phyloP scores from a whole-genome alignment of 2,113 vertebrate species.

The Danionella cerebrum region DNA sequence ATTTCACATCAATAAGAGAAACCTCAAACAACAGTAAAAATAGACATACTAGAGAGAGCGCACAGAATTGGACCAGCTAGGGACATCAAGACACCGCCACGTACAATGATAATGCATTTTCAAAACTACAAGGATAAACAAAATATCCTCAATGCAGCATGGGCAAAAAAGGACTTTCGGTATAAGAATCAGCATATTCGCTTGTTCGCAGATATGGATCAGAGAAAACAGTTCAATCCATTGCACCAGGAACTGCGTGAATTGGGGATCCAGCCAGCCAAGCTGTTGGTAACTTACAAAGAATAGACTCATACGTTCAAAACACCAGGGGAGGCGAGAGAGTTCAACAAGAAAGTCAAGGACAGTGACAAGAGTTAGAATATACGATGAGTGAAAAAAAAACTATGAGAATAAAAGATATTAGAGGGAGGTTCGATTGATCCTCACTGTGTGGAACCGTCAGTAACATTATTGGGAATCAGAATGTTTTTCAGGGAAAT shows the following conservation, averaged over 20 bases:
- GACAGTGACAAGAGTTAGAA: too few relatives aligned
- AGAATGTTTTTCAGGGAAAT: too few relatives aligned
- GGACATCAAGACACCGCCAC: not conserved
- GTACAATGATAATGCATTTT: not conserved
- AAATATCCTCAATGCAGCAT: not conserved
- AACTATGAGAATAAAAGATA: too few relatives aligned
- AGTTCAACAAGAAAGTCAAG: too few relatives aligned
- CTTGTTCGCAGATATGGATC: not conserved
- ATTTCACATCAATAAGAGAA: not conserved
- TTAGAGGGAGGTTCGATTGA: too few relatives aligned
- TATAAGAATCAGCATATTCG: not conserved
- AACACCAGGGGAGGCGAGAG: too few relatives aligned
- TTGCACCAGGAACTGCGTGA: not conserved
- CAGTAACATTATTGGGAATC: too few relatives aligned
- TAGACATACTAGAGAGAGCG: too few relatives aligned
- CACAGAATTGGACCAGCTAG: not conserved
- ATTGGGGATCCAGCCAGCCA: not conserved
- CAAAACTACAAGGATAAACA: not conserved
- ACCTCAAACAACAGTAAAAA: not conserved
- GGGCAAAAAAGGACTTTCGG: not conserved
- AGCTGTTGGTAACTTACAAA: not conserved
- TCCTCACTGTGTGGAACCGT: too few relatives aligned
- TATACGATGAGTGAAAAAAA: too few relatives aligned
- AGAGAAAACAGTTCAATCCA: not conserved
- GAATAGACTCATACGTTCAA: not conserved